phyloP scores from a whole-genome alignment of 1,140 invertebrate genomes.

The Argopecten irradians region DNA sequence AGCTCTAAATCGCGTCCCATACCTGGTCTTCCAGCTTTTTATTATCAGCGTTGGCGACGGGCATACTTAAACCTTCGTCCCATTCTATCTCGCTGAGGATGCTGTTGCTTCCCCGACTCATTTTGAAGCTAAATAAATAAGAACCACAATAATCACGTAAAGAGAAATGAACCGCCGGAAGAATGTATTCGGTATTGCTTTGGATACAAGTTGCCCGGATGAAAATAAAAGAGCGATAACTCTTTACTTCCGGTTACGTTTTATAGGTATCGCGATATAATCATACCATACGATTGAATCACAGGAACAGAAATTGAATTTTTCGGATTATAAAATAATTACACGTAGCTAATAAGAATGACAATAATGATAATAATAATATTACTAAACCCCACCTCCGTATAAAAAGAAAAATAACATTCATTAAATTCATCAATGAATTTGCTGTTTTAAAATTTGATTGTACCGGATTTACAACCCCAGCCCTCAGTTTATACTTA shows the following conservation, averaged over 20 bases:
- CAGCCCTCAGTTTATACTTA: no score
- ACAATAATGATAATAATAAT: no score
- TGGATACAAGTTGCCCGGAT: conserved; percentile 72
- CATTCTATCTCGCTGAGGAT: conserved; percentile 73
- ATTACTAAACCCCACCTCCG: no score
- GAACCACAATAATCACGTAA: conserved; percentile 33
- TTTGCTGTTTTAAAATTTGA: no score
- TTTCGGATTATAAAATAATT: no score
- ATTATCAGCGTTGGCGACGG: conserved; percentile 77
- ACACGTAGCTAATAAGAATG: no score
- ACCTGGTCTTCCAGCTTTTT: conserved; percentile 74
- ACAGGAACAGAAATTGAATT: no score
- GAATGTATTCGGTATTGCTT: conserved; percentile 65
- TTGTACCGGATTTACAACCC: no score
- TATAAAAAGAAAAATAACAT: no score
- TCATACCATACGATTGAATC: no score
- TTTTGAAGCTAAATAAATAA: conserved; percentile 49
- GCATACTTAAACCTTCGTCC: conserved; percentile 77
- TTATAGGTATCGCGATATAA: neutral
- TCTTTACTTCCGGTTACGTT: conserved; percentile 1
- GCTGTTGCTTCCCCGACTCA: conserved; percentile 65
- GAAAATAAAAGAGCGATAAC: conserved; percentile 62
- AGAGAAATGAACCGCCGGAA: conserved; percentile 34
- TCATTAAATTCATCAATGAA: no score
- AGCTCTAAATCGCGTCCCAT: neutral